These are phyloP conservation scores for Amphimedon queenslandica DNA, from an alignment of 37 sponge, comb jelly and placozoan genomes.

Conservation along the genomic window DNA sequence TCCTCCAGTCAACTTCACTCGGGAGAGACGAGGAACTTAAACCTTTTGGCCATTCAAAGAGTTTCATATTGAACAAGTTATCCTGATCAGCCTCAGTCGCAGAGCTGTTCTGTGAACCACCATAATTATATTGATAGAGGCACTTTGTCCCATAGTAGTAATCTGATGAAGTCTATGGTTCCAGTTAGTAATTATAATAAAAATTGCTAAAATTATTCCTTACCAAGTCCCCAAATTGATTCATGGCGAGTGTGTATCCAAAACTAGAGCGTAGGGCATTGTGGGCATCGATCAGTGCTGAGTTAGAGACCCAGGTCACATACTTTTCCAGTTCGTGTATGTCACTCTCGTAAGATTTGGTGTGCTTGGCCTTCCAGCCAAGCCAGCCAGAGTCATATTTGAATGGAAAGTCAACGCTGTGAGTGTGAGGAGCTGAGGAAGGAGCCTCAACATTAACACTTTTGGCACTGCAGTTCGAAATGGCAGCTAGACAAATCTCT, in stretches of 20 bases:
- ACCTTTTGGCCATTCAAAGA: slow-evolving; percentile 8
- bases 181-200: background rate
- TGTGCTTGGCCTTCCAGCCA: background rate
- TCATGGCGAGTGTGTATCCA: slow-evolving; percentile 16
- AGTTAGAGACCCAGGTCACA: slow-evolving; percentile 2
- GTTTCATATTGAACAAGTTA: background rate
- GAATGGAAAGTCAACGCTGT: background rate
- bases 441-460: too few relatives aligned
- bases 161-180: background rate
- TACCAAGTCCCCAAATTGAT: slow-evolving; percentile 12
- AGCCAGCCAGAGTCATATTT: slow-evolving; percentile 8
- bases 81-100: background rate
- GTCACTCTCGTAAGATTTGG: background rate
- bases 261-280: background rate
- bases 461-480: too few relatives aligned
- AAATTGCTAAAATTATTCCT: background rate
- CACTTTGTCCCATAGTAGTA: background rate
- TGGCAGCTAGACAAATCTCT: too few relatives aligned
- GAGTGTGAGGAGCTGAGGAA: too few relatives aligned
- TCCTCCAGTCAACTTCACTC: slow-evolving; percentile 26
- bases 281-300: background rate
- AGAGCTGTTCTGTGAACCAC: background rate
- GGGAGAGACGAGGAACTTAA: background rate
- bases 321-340: background rate
- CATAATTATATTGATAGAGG: background rate